Percentiles rank a stretch among this genome's conserved stretches.
Conservation (phyloP, 2,888 invertebrate species). For the Myopa testacea region DNA sequence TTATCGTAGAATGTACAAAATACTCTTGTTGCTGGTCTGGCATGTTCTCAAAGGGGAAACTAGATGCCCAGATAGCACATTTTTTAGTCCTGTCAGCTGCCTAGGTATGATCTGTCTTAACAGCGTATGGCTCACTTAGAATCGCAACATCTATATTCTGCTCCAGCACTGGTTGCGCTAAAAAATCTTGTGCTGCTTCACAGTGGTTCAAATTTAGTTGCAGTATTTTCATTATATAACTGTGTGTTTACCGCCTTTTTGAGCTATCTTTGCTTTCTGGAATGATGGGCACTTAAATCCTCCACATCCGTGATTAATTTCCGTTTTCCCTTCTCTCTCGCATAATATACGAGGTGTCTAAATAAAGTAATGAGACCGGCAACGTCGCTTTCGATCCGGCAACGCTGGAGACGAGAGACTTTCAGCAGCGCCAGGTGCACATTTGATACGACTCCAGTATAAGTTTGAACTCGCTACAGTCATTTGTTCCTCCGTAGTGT, state of each 20-base stretch:
- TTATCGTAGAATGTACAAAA: not conserved
- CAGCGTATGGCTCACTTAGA: not conserved
- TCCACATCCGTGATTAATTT: not conserved
- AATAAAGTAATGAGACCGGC: too few species aligned
- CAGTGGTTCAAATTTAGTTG: slow-evolving; percentile 4
- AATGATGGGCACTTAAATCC: not conserved
- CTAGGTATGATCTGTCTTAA: not conserved
- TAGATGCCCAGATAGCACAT: not conserved
- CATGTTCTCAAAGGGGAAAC: not conserved
- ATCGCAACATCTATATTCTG: not conserved
- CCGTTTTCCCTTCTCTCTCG: not conserved
- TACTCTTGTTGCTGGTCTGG: not conserved
- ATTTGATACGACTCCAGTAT: too few species aligned
- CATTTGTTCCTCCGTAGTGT: too few species aligned
- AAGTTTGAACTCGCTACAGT: too few species aligned
- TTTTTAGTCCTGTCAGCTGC: not conserved
- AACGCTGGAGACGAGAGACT: too few species aligned
- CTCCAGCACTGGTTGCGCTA: not conserved
- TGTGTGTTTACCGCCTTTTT: not conserved
- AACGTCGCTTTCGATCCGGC: too few species aligned
- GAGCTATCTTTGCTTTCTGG: not conserved
- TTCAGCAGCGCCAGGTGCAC: too few species aligned
- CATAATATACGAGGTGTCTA: too few species aligned
- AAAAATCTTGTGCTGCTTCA: not conserved
- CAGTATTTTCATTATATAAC: not conserved